Base-by-base conservation (phyloP, 2,797 vertebrate species). In the Bucorvus abyssinicus region DNA sequence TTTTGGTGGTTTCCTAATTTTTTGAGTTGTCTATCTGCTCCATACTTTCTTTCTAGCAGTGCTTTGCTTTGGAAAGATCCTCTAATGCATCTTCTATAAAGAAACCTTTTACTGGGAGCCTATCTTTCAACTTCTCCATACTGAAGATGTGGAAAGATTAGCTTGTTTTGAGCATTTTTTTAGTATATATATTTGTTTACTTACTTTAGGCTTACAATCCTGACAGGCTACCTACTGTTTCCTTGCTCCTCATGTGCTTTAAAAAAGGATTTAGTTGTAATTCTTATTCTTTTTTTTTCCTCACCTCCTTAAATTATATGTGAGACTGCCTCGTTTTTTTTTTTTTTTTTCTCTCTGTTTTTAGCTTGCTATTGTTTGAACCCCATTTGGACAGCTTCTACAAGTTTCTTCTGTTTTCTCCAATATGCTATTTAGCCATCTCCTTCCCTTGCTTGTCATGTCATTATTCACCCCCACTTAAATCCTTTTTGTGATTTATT, bases 281-380 rank as follows among this genome's bases (percentile, higher is more conserved):
- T 32, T 87, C 47, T 69, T 40, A 6, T 26, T n/a, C 5, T 36
- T 23, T 26, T 27, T 26, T 8, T 19, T 16, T 1, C 30, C 17
- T 11, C 4, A 12, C 12, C 64, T 56, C 21, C 26, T 34, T 68
- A n/a, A 61, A 55, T 84, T 69, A 36, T 87, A 83, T 91, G 47
- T 34, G 23, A 47, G 20, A 70, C 47, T 63, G 18, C 55, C 27
- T 59, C 10, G 5, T n/a, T 16, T 47, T 82, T 87, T 76, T 16
- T 47, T 82, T 87, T 76, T 19, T 4, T 6, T 21, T 6, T 26
- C 12, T 12, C 1, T 67, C 59, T 49, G 45, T 27, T 94, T 83
- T 80, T 56, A 88, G 30, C 42, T 75, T 94, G 12, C 84, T 94
- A 61, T 94, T 93, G 77, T 96, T 90, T 84, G 21, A 81, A 49